Conservation (phyloP, 2,797 vertebrate species). For the Coracias cyanogaster region DNA sequence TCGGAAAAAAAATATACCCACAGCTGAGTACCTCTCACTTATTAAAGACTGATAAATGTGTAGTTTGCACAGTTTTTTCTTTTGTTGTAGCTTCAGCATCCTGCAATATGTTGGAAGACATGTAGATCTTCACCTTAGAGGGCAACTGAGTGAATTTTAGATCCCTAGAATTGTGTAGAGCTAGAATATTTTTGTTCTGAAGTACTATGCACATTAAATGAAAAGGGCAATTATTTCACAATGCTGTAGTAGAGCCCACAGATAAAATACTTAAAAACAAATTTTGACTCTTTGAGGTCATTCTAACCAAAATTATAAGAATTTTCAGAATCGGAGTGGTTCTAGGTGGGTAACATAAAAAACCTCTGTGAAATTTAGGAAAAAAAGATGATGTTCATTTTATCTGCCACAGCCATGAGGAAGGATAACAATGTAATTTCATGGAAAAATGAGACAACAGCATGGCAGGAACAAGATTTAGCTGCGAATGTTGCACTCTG, state of each 20-base stretch:
- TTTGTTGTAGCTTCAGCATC: background rate
- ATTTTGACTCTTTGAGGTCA: background rate
- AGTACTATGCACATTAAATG: background rate
- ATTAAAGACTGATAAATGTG: background rate
- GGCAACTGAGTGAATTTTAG: background rate
- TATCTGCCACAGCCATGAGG: background rate
- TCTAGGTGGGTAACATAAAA: background rate
- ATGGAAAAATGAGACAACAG: background rate
- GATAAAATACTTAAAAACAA: background rate
- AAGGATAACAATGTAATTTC: background rate
- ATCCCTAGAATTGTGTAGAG: background rate
- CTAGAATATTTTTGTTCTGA: background rate
- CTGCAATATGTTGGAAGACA: background rate
- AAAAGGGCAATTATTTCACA: background rate
- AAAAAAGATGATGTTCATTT: background rate
- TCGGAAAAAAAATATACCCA: rapidly evolving
- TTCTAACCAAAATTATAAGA: background rate
- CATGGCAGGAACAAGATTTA: background rate
- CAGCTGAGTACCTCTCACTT: background rate
- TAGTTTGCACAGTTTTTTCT: background rate
- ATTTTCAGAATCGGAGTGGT: background rate
- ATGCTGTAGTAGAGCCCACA: background rate
- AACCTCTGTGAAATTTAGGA: background rate
- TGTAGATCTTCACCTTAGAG: background rate
- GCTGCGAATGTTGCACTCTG: background rate